phyloP scores from a whole-genome alignment of 2,113 vertebrate genomes.

The Amphiprion ocellaris region DNA sequence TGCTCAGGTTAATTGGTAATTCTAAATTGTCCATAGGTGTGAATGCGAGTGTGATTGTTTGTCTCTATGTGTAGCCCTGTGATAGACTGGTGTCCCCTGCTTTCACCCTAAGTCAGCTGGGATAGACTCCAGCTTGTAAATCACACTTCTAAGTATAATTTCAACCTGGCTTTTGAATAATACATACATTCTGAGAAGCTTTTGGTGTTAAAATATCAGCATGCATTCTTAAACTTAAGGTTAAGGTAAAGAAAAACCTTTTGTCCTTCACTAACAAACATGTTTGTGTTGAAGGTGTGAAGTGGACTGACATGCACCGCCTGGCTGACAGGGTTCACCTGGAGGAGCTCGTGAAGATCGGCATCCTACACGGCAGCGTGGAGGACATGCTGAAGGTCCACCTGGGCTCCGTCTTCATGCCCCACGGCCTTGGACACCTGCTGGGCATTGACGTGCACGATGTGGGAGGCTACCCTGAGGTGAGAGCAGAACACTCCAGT shows the following conservation, averaged over 20 bases:
- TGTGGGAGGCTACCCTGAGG: constrained; percentile 97
- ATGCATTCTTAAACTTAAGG: no score
- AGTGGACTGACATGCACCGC: constrained; percentile 96
- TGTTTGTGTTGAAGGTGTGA: constrained; percentile 85
- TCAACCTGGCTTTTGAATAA: no score
- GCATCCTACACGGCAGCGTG: constrained; percentile 88
- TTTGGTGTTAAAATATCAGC: no score
- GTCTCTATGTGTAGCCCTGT: no score
- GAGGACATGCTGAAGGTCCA: constrained; percentile 95
- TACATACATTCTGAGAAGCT: no score
- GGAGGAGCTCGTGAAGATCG: constrained; percentile 91
- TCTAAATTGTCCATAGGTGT: no score
- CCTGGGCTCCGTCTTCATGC: constrained; percentile 96
- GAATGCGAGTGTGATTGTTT: no score
- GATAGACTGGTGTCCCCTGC: no score
- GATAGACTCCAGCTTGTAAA: no score
- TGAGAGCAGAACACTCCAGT: constrained; percentile 46
- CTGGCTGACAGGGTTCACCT: constrained; percentile 93
- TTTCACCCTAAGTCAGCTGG: no score
- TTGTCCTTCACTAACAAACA: not conserved
- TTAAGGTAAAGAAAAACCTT: not conserved
- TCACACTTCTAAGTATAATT: no score
- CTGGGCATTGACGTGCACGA: constrained; percentile 98
- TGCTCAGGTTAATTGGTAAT: no score
- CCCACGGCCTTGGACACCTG: constrained; percentile 95